Percentiles rank a stretch among this genome's conserved stretches.
phyloP scores from a whole-genome alignment of 2,113 vertebrate genomes.

The Eidolon helvum region DNA sequence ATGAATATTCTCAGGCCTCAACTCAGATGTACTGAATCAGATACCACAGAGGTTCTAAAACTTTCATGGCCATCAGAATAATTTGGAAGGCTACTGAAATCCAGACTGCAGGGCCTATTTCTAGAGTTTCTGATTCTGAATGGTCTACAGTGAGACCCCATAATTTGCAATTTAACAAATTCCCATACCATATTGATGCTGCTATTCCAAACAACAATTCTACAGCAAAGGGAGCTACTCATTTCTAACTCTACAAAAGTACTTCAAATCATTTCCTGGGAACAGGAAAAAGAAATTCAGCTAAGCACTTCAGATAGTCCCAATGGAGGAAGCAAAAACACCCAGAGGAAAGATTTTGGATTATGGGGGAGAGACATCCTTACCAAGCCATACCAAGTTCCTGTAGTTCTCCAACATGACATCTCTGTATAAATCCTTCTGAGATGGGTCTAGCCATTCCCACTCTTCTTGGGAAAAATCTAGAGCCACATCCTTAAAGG shows the following conservation, averaged over 20 bases:
- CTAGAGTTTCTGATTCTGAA: slow-evolving; percentile 18
- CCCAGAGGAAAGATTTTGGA: not conserved
- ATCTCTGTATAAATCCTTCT: slow-evolving; percentile 70
- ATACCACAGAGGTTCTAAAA: not conserved
- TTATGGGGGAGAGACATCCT: slow-evolving; percentile 51
- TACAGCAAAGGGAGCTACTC: not conserved
- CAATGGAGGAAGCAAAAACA: slow-evolving; percentile 18
- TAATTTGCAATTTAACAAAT: slow-evolving; percentile 18
- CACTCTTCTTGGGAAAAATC: slow-evolving; percentile 70
- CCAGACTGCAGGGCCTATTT: not conserved
- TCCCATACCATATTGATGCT: not conserved
- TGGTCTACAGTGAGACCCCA: not conserved
- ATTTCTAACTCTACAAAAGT: slow-evolving; percentile 28
- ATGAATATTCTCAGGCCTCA: not conserved
- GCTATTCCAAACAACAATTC: slow-evolving; percentile 8
- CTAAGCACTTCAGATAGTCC: not conserved
- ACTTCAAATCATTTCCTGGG: not conserved
- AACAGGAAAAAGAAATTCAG: slow-evolving; percentile 27
- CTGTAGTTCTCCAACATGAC: slow-evolving; percentile 74
- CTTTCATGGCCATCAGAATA: not conserved
- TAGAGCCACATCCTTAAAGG: slow-evolving; percentile 68
- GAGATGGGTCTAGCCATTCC: slow-evolving; percentile 57
- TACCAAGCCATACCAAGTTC: slow-evolving; percentile 76
- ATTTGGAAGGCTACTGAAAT: not conserved
- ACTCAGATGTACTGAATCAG: not conserved